These are phyloP conservation scores for Epizoanthus scotinus DNA, from an alignment of 92 coral and sea anemone genomes.

Conservation along the genomic window DNA sequence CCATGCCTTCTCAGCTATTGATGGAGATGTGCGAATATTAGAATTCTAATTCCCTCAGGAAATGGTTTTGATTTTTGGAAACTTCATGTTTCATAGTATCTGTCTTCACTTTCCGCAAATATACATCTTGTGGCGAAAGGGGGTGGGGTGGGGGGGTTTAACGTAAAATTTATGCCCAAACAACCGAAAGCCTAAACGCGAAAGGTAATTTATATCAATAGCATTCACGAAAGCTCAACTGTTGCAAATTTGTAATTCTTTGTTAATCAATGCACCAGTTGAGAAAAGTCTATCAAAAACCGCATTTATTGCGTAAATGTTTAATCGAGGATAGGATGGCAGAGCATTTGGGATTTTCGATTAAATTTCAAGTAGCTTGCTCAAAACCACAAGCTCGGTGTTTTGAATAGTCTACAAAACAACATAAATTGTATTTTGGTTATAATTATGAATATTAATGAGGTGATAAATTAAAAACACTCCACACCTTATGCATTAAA, in stretches of 20 bases:
- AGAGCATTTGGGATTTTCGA: not conserved
- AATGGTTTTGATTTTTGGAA: not conserved
- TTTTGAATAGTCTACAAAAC: slow-evolving; percentile 7
- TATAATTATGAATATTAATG: slow-evolving; percentile 26
- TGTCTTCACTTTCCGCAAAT: not conserved
- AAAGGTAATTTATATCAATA: not conserved
- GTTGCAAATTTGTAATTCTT: not conserved
- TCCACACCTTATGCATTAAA: not conserved
- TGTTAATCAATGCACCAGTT: not conserved
- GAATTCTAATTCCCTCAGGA: not conserved
- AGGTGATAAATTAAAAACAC: slow-evolving; percentile 12
- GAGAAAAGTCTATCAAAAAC: not conserved
- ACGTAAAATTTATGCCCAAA: not conserved
- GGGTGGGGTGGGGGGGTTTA: no score
- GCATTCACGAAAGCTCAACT: not conserved
- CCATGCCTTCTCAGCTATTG: no score
- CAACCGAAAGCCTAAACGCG: slow-evolving; percentile 1
- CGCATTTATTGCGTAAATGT: not conserved
- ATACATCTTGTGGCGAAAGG: not conserved
- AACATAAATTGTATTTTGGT: slow-evolving; percentile 17
- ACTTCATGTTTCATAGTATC: not conserved
- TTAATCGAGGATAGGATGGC: not conserved
- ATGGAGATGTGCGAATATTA: not conserved
- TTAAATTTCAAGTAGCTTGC: not conserved
- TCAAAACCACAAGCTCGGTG: not conserved